Conservation (phyloP, 2,113 vertebrate species). For the Stictonetta naevosa region DNA sequence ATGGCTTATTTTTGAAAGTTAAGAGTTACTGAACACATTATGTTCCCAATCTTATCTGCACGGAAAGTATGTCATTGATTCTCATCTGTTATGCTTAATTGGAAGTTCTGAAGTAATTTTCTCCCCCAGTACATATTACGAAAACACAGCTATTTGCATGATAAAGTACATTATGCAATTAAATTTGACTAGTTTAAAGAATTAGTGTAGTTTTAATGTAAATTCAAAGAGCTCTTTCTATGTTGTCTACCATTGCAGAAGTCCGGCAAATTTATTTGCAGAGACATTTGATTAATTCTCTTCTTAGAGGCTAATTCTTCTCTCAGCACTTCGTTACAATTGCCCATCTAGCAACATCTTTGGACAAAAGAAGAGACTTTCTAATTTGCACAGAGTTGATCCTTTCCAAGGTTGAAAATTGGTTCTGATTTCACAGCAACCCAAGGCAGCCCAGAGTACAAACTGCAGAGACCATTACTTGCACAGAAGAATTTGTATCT, state of each 20-base stretch:
- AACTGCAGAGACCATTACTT: neutral
- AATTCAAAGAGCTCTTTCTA: constrained; percentile 20
- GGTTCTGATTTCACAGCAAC: neutral
- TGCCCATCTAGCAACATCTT: neutral
- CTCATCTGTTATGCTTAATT: constrained; percentile 41
- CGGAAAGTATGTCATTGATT: constrained; percentile 27
- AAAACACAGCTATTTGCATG: constrained; percentile 47
- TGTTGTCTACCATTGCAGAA: neutral
- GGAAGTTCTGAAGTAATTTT: constrained; percentile 36
- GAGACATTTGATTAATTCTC: neutral
- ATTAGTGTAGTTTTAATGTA: constrained; percentile 22
- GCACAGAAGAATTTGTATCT: neutral
- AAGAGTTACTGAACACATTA: neutral
- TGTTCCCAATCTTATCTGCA: neutral
- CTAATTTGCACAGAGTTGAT: neutral
- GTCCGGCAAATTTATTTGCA: constrained; percentile 20
- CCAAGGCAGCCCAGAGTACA: neutral
- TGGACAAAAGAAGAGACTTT: neutral
- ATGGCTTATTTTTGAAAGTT: neutral
- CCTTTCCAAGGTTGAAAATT: neutral
- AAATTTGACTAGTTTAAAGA: constrained; percentile 55
- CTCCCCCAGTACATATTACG: neutral
- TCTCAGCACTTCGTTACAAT: neutral
- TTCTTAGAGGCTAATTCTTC: neutral
- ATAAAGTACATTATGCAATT: constrained; percentile 39